Conservation (phyloP, 2,113 vertebrate species). For the Chamaetylas fuelleborni region DNA sequence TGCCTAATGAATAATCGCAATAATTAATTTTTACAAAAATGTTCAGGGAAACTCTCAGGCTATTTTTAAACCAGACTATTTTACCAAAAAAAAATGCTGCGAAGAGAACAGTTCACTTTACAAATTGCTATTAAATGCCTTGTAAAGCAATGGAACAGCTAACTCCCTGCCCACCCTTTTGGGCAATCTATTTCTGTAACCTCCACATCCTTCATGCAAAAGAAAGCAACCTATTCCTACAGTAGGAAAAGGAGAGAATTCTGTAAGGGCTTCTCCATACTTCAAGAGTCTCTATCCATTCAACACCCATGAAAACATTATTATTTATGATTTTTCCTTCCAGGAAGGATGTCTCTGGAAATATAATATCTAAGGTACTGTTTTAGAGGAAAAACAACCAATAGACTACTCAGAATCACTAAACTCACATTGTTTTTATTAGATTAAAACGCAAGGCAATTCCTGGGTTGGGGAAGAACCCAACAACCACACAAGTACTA, state of each 20-base stretch:
- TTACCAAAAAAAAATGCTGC: not conserved
- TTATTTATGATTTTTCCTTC: not conserved
- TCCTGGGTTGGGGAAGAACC: not conserved
- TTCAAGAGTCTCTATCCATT: not conserved
- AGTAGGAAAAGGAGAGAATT: not conserved
- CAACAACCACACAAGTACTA: not conserved
- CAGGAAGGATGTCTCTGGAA: not conserved
- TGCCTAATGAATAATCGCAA: slow-evolving; percentile 10
- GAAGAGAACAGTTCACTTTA: not conserved
- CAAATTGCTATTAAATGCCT: not conserved
- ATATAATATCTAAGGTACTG: not conserved
- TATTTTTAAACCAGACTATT: not conserved
- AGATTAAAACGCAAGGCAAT: not conserved
- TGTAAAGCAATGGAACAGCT: not conserved
- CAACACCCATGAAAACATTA: not conserved
- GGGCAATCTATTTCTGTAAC: not conserved
- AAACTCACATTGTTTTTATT: not conserved
- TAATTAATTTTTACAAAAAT: slow-evolving; percentile 39
- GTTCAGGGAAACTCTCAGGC: not conserved
- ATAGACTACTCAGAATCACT: not conserved
- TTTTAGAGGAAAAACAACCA: not conserved
- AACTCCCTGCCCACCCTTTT: not conserved
- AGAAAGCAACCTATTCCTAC: not conserved
- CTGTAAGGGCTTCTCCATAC: not conserved
- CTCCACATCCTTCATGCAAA: not conserved